Percentiles rank a stretch among this genome's conserved stretches.
Evolutionary conservation across 2,113 vertebrate species (phyloP).

Genomic region (Callipepla squamata): DNA sequence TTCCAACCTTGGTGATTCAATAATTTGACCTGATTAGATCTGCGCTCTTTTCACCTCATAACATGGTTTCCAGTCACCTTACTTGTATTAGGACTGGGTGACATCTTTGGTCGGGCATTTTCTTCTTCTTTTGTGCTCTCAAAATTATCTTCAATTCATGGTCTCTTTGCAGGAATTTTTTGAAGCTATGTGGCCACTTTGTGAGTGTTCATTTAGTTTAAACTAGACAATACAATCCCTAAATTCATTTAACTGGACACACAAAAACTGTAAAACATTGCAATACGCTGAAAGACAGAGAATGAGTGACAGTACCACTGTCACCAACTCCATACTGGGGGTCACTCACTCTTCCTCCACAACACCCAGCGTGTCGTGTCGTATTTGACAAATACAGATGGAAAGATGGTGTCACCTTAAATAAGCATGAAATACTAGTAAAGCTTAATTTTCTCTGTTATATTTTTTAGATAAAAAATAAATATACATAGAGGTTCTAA

Average conservation of each 20-base stretch:
- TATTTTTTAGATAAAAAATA: neutral
- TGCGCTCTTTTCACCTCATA: neutral
- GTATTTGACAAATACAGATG: fast-evolving
- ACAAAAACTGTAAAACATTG: neutral
- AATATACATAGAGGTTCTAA: neutral
- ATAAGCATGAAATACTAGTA: neutral
- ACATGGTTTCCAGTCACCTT: neutral
- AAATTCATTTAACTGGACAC: neutral
- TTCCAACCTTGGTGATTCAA: no score
- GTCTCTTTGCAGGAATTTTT: neutral
- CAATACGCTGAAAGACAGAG: neutral
- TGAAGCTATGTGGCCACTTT: neutral
- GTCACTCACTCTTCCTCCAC: neutral
- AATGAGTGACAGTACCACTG: neutral
- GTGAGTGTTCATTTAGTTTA: neutral
- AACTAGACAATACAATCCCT: neutral
- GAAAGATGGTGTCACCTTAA: neutral
- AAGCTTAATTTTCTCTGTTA: neutral
- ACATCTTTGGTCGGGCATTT: neutral
- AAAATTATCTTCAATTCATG: neutral
- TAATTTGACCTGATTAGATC: neutral
- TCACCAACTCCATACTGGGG: neutral
- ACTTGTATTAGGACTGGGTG: neutral
- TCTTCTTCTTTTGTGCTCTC: neutral
- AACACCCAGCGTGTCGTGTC: fast-evolving